Base-by-base conservation (phyloP, 2,888 invertebrate species). In the Acronicta alni region DNA sequence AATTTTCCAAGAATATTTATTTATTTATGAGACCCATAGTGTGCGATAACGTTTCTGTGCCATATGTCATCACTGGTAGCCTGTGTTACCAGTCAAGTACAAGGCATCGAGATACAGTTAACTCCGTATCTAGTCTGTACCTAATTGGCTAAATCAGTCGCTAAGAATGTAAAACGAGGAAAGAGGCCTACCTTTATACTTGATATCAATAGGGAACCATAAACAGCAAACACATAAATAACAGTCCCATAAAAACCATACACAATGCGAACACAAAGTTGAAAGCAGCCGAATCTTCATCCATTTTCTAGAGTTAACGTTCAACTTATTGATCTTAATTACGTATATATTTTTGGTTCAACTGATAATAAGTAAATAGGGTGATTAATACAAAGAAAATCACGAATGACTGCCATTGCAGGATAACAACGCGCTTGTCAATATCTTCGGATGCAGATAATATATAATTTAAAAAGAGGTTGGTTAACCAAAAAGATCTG, bases 231-330 rank as follows among this genome's bases (percentile, higher is more conserved):
- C 9, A 4, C 43, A 63, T 14, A 18, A 56, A 64, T 0, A 43
- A 14, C 12, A 47, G 26, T 18, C 32, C 8, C 0, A 56, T 14
- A 0, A 14, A 3, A 3, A 43, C 0, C 0, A 64, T 5, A n/a
- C 7, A 0, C 0, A 64, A 0, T 9, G 63, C n/a, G 30, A 62
- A 51, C 3, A 45, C 26, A 7, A 1, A 4, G 0, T 43, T 47
- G 42, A 64, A 64, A 5, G 9, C 46, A 4, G 2, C n/a, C 18
- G 10, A 56, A 0, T 56, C 63, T 4, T 62, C 41, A 20, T 64
- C 63, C 43, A 64, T 62, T 63, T 17, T 37, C 7, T n/a, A 30
- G 14, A 12, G n/a, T 16, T 10, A 14, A 26, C 23, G 15, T 23
- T 26, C 10, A 26, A 26, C 7, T 23, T 8, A 12, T 35, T 35